These are phyloP conservation scores for Amblyopsis rosae DNA, from an alignment of 2,113 vertebrate species.

Conservation along the genomic window DNA sequence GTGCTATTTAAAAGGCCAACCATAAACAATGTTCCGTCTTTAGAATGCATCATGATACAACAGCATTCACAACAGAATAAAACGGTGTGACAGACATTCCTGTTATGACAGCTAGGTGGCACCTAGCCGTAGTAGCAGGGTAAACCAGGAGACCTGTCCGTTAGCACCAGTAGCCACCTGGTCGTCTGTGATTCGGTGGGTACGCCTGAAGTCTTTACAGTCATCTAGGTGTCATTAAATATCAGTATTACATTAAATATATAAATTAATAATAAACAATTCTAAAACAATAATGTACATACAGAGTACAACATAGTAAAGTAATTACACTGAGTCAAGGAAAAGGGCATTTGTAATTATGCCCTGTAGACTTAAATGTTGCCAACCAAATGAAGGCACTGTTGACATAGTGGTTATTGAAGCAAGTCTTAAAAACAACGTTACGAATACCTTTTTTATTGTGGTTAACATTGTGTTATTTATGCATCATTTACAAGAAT, in stretches of 20 bases:
- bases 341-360: neutral
- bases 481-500: neutral
- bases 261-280: too few relatives aligned
- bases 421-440: neutral
- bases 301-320: too few relatives aligned
- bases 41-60: slow-evolving; percentile 13
- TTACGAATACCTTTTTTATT: slow-evolving; percentile 3
- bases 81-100: neutral
- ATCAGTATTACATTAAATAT: neutral
- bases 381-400: neutral
- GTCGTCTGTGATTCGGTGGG: slow-evolving; percentile 97
- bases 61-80: slow-evolving; percentile 3
- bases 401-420: neutral
- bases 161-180: slow-evolving; percentile 96
- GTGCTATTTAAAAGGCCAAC: slow-evolving; percentile 26
- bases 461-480: neutral
- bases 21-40: slow-evolving; percentile 13
- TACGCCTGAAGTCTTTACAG: slow-evolving; percentile 98
- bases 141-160: slow-evolving; percentile 90
- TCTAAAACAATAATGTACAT: too few relatives aligned
- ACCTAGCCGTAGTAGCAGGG: slow-evolving; percentile 92
- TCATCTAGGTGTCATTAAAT: slow-evolving; percentile 81
- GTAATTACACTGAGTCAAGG: neutral
- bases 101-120: too few relatives aligned
- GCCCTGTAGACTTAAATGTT: neutral